phyloP scores from a whole-genome alignment of 2,797 vertebrate species.

The Chiroxiphia lanceolata region DNA sequence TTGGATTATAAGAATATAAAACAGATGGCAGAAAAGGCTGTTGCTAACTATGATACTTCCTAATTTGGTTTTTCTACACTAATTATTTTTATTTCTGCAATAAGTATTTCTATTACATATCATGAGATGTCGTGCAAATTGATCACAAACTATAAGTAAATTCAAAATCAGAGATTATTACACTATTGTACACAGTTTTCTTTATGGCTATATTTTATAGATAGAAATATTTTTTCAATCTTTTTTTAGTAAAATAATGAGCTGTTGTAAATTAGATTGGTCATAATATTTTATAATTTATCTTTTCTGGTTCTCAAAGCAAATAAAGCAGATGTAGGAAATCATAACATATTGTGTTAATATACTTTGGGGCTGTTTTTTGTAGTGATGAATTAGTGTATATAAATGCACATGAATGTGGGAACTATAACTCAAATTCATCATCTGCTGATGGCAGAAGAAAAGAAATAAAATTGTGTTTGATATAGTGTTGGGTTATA shows the following conservation, averaged over 20 bases:
- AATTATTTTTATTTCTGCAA: background rate
- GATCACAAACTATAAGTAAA: background rate
- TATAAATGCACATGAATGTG: background rate
- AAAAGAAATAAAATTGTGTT: background rate
- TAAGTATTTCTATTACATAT: background rate
- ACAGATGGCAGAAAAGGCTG: background rate
- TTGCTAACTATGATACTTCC: background rate
- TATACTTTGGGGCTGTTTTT: background rate
- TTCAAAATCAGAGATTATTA: background rate
- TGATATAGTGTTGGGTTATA: background rate
- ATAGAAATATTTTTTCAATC: background rate
- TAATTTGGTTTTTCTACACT: background rate
- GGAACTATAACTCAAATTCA: background rate
- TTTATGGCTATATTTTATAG: background rate
- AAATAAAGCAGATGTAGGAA: slow-evolving; percentile 20
- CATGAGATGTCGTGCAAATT: background rate
- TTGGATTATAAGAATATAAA: background rate
- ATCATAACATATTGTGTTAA: slow-evolving; percentile 14
- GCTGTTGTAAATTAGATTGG: background rate
- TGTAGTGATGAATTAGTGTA: background rate
- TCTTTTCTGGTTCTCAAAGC: background rate
- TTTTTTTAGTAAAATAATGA: background rate
- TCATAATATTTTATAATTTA: background rate
- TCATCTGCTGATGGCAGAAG: background rate
- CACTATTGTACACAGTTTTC: background rate